Evolutionary conservation across 2,797 vertebrate genomes (phyloP).

Genomic region (Mus caroli): DNA sequence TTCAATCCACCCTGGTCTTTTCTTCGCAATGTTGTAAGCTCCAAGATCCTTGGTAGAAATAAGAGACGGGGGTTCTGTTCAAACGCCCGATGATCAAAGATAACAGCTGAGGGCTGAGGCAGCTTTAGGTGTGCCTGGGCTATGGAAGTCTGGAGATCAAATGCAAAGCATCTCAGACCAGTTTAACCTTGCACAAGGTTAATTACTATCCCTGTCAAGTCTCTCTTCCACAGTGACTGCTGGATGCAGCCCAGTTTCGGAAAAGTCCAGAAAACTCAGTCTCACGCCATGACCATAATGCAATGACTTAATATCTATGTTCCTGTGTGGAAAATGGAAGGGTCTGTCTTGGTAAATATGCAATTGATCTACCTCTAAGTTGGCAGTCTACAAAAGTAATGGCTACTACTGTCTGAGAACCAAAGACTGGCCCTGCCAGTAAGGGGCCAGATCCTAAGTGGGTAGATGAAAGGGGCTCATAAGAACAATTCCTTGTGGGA

Average conservation of each 20-base stretch:
- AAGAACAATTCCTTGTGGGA: neutral
- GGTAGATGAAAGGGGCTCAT: neutral
- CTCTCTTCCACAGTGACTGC: conserved; percentile 35
- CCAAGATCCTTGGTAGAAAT: neutral
- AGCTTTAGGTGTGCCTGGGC: neutral
- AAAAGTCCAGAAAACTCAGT: conserved; percentile 40
- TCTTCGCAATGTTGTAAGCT: neutral
- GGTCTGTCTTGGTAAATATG: neutral
- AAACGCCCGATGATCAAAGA: neutral
- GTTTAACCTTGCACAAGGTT: conserved; percentile 3
- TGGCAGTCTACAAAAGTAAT: neutral
- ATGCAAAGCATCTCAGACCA: neutral
- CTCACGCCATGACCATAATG: neutral
- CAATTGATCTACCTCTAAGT: no score
- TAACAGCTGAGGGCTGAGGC: neutral
- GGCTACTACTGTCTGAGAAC: neutral
- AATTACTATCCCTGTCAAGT: neutral
- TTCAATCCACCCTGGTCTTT: neutral
- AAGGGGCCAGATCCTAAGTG: neutral
- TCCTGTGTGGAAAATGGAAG: neutral
- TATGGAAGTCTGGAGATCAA: neutral
- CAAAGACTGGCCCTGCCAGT: neutral
- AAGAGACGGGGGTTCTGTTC: neutral
- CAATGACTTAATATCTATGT: neutral
- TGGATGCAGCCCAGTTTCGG: neutral